Evolutionary conservation across 2,888 invertebrate species (phyloP), one percentile per base, ranked within the genome.

Genomic region (Drosophila meridiana): DNA sequence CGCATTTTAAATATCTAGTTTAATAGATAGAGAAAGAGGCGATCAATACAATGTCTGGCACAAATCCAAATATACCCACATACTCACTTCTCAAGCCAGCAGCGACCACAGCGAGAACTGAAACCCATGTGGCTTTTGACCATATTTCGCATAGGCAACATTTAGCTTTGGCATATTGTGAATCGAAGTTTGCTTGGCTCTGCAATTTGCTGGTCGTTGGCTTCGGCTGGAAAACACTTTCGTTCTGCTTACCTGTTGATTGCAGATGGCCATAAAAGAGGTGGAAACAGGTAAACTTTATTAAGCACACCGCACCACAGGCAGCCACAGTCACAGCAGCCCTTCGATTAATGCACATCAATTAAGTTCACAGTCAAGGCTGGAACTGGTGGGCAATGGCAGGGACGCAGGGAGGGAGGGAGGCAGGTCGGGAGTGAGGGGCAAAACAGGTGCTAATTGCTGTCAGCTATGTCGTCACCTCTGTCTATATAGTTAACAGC

Each of bases 121-220:
- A 36, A 28, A 43, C 52, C 64, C 53, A 13, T 80, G 80, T 75
- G 63, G 87, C 28, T 71, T 73, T 74, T 83, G 67, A 55, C 81
- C 80, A 84, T 86, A 83, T 78, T 70, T 47, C 69, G 66, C 57
- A 69, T 43, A 52, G 61, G 53, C 64, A 62, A 59, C 66, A 68
- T 28, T 42, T 70, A 47, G 52, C 52, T 34, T 69, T 58, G 50
- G 32, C 40, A 67, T 77, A 65, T 76, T 82, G 82, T 73, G 76
- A 73, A 72, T 71, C 67, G 47, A 2, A 28, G 11, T 28, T 47
- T 73, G 80, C 76, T 76, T 72, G 66, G 50, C 61, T 74, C 26
- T 50, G 69, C 47, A 55, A 34, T 55, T 48, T 34, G 52, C 52
- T 78, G 77, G 77, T 77, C 77, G 53, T 79, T 77, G 79, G 75